These are phyloP conservation scores for Vulpes ferrilata DNA, from an alignment of 2,113 vertebrate genomes.

Conservation along the genomic window DNA sequence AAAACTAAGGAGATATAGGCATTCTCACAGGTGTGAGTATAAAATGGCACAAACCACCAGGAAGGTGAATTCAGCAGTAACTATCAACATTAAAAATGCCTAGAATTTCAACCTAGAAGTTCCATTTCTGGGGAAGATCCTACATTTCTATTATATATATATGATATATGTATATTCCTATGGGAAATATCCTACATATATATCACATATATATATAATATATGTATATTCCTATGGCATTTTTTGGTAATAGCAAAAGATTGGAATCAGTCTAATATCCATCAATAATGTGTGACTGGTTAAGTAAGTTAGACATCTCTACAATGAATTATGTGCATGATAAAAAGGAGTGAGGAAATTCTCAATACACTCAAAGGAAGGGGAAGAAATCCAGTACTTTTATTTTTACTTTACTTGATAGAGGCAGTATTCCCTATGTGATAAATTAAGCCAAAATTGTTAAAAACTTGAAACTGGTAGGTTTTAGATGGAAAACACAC, in stretches of 20 bases:
- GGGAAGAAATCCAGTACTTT: background rate
- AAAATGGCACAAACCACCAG: background rate
- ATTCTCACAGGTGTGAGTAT: background rate
- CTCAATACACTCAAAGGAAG: background rate
- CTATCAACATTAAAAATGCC: background rate
- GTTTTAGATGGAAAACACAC: background rate
- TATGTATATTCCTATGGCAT: background rate
- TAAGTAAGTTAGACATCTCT: background rate
- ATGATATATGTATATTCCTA: too few species aligned
- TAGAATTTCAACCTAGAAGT: background rate
- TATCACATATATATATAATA: too few species aligned
- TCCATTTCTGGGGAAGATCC: background rate
- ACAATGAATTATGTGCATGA: background rate
- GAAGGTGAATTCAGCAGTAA: background rate
- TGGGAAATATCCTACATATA: background rate
- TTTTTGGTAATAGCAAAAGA: background rate
- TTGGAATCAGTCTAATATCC: background rate
- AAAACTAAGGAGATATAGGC: background rate
- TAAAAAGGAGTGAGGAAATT: background rate
- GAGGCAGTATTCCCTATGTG: background rate
- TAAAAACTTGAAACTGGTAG: conserved; percentile 1
- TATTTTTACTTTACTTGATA: background rate
- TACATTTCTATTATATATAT: background rate
- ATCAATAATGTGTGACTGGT: background rate
- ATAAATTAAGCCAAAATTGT: background rate